A percentile compares a stretch with the other conserved stretches of the same genome.
These are phyloP conservation scores for Chloroceryle amazona DNA, from an alignment of 2,797 vertebrate species.

Conservation along the genomic window DNA sequence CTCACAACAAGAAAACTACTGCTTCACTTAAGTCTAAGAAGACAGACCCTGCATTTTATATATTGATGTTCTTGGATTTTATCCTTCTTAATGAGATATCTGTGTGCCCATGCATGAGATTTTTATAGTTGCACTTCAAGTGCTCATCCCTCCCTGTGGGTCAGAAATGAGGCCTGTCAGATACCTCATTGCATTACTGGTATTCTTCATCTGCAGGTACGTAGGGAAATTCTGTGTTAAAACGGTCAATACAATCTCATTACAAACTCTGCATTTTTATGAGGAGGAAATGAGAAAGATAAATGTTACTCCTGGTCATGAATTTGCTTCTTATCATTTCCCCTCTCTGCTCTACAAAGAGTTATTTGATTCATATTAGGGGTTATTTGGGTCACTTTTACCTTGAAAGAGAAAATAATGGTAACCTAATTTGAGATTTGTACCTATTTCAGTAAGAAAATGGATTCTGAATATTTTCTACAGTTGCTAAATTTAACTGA, in stretches of 20 bases:
- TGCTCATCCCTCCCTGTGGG: neutral
- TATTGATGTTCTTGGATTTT: neutral
- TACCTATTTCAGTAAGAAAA: constrained; percentile 36
- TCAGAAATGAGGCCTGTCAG: neutral
- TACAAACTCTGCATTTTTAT: neutral
- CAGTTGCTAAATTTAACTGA: constrained; percentile 30
- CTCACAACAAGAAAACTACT: neutral
- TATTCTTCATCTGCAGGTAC: neutral
- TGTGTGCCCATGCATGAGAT: neutral
- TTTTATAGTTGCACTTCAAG: neutral
- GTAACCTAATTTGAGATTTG: constrained; percentile 51
- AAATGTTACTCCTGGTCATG: neutral
- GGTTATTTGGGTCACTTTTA: constrained; percentile 45
- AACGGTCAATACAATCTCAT: neutral
- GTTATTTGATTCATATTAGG: constrained; percentile 38
- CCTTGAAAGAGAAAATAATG: constrained; percentile 22
- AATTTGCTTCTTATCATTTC: neutral
- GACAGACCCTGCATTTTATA: neutral
- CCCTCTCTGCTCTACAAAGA: neutral
- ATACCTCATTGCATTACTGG: neutral
- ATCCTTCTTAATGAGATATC: neutral
- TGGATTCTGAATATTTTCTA: constrained; percentile 48
- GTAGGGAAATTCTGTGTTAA: neutral
- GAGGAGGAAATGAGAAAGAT: neutral
- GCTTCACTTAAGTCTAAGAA: neutral